Evolutionary conservation across 2,888 invertebrate species (phyloP), one percentile per base, ranked within the genome.

Genomic region (Disparrhopalites patrizii): DNA sequence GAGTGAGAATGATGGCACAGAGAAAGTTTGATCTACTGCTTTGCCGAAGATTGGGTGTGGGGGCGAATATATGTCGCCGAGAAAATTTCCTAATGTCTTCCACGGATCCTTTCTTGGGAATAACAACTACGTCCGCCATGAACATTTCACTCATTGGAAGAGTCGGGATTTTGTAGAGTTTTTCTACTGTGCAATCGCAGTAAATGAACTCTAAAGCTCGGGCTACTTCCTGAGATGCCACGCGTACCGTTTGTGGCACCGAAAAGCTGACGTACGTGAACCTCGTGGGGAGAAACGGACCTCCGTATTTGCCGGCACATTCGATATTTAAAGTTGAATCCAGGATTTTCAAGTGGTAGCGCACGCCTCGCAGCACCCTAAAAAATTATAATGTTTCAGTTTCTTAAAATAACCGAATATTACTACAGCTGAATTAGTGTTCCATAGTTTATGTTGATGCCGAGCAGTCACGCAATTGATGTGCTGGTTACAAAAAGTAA

Each of bases 241-340:
- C 79, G 58, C 81, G 80, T 3, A 83, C 73, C 54, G 84, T 79
- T 71, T 83, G 81, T 68, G 79, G 81, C 40, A 85, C 80, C 73
- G 78, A 78, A 30, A 84, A 77, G n/a, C 82, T 80, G 73, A 82
- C 82, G 0, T 81, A 79, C 73, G 80, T 81, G 68, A 82, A 82
- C 68, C 83, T 82, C 72, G 81, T 81, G 0, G 84, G 83, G 30
- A 87, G 75, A 62, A 85, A 76, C 4, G 85, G 85, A 4, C 86
- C 85, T 20, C 76, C 75, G 76, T 86, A 86, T 28, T 81, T 78
- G n/a, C 79, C 75, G 3, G 63, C 65, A 76, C 84, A 84, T 76
- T 88, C 87, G 51, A 88, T 77, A 13, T 84, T 82, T 79, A 88
- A 81, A 4, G 85, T 83, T 31, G 84, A 83, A 73, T 88, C 87